Evolutionary conservation across 2,113 vertebrate species (phyloP).

Genomic region (Otolemur garnettii): DNA sequence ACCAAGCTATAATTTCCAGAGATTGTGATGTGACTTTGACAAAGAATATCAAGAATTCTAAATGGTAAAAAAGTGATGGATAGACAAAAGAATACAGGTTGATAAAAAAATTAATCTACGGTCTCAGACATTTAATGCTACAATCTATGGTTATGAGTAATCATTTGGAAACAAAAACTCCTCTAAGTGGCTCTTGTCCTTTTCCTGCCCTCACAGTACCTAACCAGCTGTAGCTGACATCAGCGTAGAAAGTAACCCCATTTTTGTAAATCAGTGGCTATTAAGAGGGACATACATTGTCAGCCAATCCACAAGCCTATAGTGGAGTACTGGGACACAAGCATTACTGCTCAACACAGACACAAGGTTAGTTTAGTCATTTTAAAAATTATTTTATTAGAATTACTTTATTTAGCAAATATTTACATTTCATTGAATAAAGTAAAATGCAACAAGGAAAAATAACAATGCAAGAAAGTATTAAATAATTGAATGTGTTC

Average conservation of each 20-base stretch:
- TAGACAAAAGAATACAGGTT: conserved; percentile 75
- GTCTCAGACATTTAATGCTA: conserved; percentile 62
- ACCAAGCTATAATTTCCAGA: conserved; percentile 83
- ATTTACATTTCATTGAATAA: conserved; percentile 27
- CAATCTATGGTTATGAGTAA: conserved; percentile 74
- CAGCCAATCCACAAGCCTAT: conserved; percentile 19
- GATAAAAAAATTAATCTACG: conserved; percentile 81
- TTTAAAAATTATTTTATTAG: neutral
- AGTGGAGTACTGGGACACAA: neutral
- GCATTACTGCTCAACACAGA: neutral
- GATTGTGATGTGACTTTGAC: conserved; percentile 64
- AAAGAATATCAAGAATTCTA: conserved; percentile 78
- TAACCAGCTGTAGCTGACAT: conserved; percentile 64
- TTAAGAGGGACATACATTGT: neutral
- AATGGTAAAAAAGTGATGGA: conserved; percentile 72
- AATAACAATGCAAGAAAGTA: neutral
- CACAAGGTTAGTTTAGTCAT: neutral
- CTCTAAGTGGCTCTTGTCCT: conserved; percentile 75
- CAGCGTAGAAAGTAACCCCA: conserved; percentile 19
- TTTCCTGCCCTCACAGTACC: conserved; percentile 70
- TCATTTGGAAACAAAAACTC: conserved; percentile 69
- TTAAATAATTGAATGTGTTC: neutral
- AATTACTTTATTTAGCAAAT: neutral
- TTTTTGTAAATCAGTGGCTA: neutral
- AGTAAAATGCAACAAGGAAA: neutral